A percentile compares a stretch with the other conserved stretches of the same genome.
Evolutionary conservation across 1,140 invertebrate species (phyloP).

Genomic region (Littorina saxatilis): DNA sequence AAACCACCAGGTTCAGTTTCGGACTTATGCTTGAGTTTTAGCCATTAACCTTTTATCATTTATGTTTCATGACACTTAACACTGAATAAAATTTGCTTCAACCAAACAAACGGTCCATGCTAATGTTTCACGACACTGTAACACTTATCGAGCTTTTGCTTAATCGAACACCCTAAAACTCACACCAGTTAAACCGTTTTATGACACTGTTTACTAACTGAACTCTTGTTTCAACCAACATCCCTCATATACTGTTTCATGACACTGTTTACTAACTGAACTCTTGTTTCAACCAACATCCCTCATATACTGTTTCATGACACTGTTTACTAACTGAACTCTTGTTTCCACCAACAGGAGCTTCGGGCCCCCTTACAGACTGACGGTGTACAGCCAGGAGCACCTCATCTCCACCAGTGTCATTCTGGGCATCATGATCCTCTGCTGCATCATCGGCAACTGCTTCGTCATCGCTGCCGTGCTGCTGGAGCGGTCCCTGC

Average conservation of each 20-base stretch:
- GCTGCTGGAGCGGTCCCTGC: constrained; percentile 90
- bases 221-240: background rate
- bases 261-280: background rate
- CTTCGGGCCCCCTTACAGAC: constrained; percentile 25
- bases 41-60: too few relatives aligned
- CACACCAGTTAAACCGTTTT: too few relatives aligned
- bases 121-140: too few relatives aligned
- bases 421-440: constrained; percentile 73
- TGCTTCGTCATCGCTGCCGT: constrained; percentile 96
- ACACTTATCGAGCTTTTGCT: too few relatives aligned
- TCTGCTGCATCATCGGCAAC: constrained; percentile 84
- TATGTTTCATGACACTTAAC: too few relatives aligned
- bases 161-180: too few relatives aligned
- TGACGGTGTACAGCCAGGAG: constrained; percentile 49
- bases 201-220: background rate
- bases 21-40: too few relatives aligned
- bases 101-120: too few relatives aligned
- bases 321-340: background rate
- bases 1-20: too few relatives aligned
- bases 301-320: background rate
- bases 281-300: background rate
- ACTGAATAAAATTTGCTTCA: too few relatives aligned
- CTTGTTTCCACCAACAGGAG: too few relatives aligned
- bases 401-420: constrained; percentile 54
- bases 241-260: background rate